phyloP scores from a whole-genome alignment of 2,113 vertebrate species.

The Mionectes macconnelli region DNA sequence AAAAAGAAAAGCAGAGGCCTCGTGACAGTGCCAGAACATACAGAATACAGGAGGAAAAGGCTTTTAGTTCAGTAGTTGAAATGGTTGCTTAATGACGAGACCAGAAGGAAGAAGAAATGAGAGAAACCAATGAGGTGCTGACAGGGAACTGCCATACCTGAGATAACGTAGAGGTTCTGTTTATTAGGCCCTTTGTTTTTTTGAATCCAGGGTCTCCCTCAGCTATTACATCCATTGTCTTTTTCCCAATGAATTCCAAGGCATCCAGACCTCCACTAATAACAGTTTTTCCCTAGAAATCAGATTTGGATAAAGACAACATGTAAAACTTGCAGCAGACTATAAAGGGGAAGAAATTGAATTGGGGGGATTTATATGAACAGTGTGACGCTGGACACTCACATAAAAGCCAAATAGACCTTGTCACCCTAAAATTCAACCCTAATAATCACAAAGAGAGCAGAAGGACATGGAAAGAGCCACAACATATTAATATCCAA shows the following conservation, averaged over 20 bases:
- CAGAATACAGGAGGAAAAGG: background rate
- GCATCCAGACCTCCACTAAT: conserved; percentile 93
- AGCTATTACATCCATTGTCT: conserved; percentile 98
- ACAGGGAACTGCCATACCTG: conserved; percentile 76
- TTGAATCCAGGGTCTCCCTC: conserved; percentile 97
- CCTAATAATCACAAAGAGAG: background rate
- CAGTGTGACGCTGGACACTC: background rate
- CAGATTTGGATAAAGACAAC: background rate
- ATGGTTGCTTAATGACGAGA: background rate
- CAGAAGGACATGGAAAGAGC: background rate
- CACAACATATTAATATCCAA: background rate
- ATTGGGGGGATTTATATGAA: background rate
- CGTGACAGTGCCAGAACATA: background rate
- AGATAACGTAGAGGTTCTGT: conserved; percentile 86
- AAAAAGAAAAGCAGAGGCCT: conserved; percentile 48
- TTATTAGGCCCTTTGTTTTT: conserved; percentile 93
- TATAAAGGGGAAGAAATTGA: background rate
- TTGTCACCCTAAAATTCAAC: background rate
- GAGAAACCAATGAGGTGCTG: background rate
- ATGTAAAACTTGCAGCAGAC: background rate
- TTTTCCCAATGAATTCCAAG: conserved; percentile 97
- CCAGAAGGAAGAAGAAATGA: background rate
- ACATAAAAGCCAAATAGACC: background rate
- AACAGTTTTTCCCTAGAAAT: conserved; percentile 87
- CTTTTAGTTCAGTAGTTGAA: background rate